Conservation (phyloP, 2,113 vertebrate species). For the Orcinus orca region DNA sequence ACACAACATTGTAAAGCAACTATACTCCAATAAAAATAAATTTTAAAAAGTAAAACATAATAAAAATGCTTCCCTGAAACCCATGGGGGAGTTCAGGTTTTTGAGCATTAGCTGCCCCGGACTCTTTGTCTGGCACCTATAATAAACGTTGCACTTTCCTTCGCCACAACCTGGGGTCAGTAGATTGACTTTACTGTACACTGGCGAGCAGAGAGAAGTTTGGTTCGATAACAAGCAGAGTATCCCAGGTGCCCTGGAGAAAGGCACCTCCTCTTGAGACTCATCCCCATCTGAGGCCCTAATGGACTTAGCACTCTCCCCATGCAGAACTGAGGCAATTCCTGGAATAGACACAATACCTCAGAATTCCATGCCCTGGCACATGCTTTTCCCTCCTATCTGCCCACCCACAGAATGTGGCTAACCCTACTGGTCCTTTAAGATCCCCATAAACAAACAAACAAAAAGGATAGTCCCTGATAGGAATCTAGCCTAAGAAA, state of each 20-base stretch:
- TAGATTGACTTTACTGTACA: not conserved
- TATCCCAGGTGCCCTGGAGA: not conserved
- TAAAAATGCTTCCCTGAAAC: not conserved
- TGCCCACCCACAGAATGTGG: too few species aligned
- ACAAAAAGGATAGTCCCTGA: not conserved
- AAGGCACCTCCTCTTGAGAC: not conserved
- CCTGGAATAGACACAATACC: not conserved
- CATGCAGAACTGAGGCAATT: not conserved
- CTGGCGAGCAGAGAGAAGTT: not conserved
- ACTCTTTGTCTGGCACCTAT: not conserved
- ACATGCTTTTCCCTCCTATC: not conserved
- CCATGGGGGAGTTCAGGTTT: not conserved
- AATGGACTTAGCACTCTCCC: not conserved
- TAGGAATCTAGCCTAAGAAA: not conserved
- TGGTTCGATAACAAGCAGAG: not conserved
- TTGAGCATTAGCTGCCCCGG: not conserved
- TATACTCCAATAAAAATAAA: not conserved
- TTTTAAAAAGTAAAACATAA: not conserved
- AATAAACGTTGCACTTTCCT: not conserved
- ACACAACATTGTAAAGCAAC: not conserved
- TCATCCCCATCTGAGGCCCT: not conserved
- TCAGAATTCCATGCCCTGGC: not conserved
- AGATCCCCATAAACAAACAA: not conserved
- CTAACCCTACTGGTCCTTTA: not conserved
- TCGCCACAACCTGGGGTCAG: not conserved